A percentile compares a stretch with the other conserved stretches of the same genome.
These are phyloP conservation scores for Carollia perspicillata DNA, from an alignment of 2,113 vertebrate species.

Conservation along the genomic window DNA sequence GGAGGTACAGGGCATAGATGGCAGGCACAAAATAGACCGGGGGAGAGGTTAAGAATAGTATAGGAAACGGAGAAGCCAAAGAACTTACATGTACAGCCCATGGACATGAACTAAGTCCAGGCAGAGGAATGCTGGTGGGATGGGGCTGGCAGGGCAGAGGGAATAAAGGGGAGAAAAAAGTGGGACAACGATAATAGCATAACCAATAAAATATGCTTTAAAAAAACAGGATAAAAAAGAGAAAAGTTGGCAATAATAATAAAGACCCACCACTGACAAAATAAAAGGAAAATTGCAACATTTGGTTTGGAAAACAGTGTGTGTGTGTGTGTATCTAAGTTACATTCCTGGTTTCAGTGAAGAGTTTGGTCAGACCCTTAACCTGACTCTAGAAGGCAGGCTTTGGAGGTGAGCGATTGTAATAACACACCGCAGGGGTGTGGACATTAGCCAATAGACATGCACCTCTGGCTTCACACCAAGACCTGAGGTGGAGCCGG, in stretches of 20 bases:
- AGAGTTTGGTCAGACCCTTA: slow-evolving; percentile 5
- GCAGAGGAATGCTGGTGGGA: too few relatives aligned
- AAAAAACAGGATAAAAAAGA: too few relatives aligned
- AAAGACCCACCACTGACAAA: neutral
- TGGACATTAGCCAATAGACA: slow-evolving; percentile 41
- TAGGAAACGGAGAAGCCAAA: too few relatives aligned
- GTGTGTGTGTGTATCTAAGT: neutral
- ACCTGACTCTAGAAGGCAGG: slow-evolving; percentile 17
- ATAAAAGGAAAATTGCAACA: neutral
- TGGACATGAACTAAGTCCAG: too few relatives aligned
- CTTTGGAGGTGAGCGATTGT: neutral
- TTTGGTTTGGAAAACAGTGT: neutral
- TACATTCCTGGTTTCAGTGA: neutral
- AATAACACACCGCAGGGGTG: slow-evolving; percentile 21
- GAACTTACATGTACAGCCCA: too few relatives aligned
- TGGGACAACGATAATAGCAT: too few relatives aligned
- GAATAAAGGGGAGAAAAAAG: too few relatives aligned
- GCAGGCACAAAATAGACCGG: too few relatives aligned
- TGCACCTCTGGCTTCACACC: slow-evolving; percentile 6
- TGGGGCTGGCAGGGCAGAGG: too few relatives aligned
- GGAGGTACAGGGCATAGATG: too few relatives aligned
- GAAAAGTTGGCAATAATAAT: neutral
- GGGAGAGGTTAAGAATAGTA: too few relatives aligned
- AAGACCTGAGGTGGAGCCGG: neutral
- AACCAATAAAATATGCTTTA: too few relatives aligned